Base-by-base conservation (phyloP, 1,140 invertebrate species). In the Brachionus plicatilis region DNA sequence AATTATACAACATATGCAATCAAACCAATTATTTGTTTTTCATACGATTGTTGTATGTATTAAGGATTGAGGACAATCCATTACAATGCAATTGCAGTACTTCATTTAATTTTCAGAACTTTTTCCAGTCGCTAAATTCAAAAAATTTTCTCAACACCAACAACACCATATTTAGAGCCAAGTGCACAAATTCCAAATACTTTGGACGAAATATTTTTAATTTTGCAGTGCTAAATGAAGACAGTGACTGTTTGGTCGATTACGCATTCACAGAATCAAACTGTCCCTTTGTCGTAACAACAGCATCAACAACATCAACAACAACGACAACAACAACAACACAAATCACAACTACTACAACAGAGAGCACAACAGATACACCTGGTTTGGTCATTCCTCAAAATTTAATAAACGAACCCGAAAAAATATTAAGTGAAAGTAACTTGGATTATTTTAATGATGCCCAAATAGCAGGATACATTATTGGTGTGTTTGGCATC, bases 401-500 rank as follows among this genome's bases (percentile, higher is more conserved):
- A 65, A 60, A 82, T 60, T 45, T 82, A 68, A 0, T 82, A n/a
- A 76, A 76, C 12, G 50, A 82, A 60, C 79, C 79, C 9, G 53
- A 41, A 27, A 68, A 65, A 68, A 14, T 27, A 20, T 43, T 65
- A 12, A 66, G 1, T 3, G 29, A 60, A 29, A 50, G 11, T 27
- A 76, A 7, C 43, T 37, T 76, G 12, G 45, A 76, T 53, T 27
- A n/a, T 50, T 65, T 82, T 12, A 65, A 65, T 20, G 79, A 82
- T 45, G 24, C 33, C 12, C 79, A 82, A 68, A 60, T 60, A 47
- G 79, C 79, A 24, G 79, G 79, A 20, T 45, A 45, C 9, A 20
- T 82, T 7, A 68, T 82, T 14, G 79, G 79, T 9, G 3, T 82
- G 2, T 12, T 82, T 1, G 79, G 79, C 12, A 41, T 82, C 11